Base-by-base conservation (phyloP, 1,140 invertebrate species). In the Drosophila hydei region DNA sequence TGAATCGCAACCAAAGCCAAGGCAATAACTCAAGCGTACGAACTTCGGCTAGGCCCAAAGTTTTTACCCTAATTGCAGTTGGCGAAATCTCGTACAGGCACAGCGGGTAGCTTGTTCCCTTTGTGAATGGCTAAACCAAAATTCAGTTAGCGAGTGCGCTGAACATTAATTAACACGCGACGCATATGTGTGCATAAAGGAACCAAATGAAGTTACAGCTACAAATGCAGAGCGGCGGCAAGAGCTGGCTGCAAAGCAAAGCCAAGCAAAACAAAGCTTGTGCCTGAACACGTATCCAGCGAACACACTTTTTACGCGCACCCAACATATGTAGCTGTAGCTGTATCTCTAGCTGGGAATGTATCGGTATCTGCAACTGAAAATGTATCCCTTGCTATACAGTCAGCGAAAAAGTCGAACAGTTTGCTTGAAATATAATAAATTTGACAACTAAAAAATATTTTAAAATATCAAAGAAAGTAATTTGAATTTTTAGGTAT, bases 11-110 rank as follows among this genome's bases (percentile, higher is more conserved):
- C 61, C 79, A 65, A 75, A 84, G 75, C 62, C 71, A 62, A 19
- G 74, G 74, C 63, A 75, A 88, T 87, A 87, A 83, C 61, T 87
- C 75, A 87, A 55, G 48, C 36, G 48, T 33, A 18, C 60, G 42
- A 51, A 80, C 69, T 87, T 87, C 69, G 70, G 64, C 77, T 81
- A 67, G 74, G 70, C 74, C 59, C 43, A 50, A 64, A 43, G 50
- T 68, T 72, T 47, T 23, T 16, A 16, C n/a, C 75, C 75, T 88
- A 88, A 87, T 87, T 87, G 81, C 83, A 87, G 56, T 81, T 79
- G 71, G 30, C 30, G 45, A 78, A 83, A 83, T 84, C 79, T 75
- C 65, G 48, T 12, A 43, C 61, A 48, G 54, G 25, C 36, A 5
- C 1, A 5, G 19, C 19, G 45, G 40, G 47, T 21, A 23, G 18